Evolutionary conservation across 2,888 invertebrate species (phyloP).

Genomic region (Lamellibrachia columna): DNA sequence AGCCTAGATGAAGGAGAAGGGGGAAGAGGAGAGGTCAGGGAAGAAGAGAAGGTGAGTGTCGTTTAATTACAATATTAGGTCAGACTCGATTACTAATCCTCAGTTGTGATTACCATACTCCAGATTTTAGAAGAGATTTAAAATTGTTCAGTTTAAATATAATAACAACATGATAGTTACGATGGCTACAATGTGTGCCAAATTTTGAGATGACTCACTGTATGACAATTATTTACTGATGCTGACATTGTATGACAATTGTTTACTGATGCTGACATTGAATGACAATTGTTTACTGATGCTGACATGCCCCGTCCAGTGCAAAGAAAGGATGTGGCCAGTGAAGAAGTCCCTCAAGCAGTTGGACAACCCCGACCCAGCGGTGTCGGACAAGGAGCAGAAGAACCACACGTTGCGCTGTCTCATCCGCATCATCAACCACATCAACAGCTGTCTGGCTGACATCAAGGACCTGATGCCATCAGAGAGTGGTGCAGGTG

Average conservation of each 20-base stretch:
- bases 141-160: too few species aligned
- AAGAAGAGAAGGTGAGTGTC: conserved; percentile 16
- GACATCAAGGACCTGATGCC: too few species aligned
- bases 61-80: background rate
- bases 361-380: too few species aligned
- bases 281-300: background rate
- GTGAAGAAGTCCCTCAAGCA: conserved; percentile 94
- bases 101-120: conserved; percentile 27
- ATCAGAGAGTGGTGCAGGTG: too few species aligned
- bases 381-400: too few species aligned
- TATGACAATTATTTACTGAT: background rate
- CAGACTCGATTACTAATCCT: background rate
- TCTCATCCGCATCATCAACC: too few species aligned
- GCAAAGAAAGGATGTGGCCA: conserved; percentile 97
- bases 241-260: background rate
- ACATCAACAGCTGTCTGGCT: too few species aligned
- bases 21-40: conserved; percentile 17
- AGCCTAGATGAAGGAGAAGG: conserved; percentile 8
- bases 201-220: too few species aligned
- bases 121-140: conserved; percentile 40
- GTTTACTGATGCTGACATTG: background rate
- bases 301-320: conserved; percentile 68
- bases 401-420: too few species aligned
- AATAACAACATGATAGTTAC: too few species aligned
- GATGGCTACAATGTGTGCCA: too few species aligned